A percentile compares a stretch with the other conserved stretches of the same genome.
Conservation (phyloP, 2,797 vertebrate genomes). For the Eulemur albifrons region DNA sequence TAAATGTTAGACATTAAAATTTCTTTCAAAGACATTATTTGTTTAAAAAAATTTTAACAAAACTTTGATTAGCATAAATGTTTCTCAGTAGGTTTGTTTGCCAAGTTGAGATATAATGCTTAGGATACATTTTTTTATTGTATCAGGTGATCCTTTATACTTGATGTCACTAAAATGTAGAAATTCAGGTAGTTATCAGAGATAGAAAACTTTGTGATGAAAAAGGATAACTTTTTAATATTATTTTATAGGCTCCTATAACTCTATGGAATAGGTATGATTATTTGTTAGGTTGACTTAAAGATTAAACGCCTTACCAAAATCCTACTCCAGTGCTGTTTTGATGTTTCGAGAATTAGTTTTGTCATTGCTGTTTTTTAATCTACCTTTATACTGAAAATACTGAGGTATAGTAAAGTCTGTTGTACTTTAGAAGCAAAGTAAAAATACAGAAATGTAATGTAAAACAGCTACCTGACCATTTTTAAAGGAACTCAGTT, state of each 20-base stretch:
- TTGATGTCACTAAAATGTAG: not conserved
- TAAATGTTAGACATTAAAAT: not conserved
- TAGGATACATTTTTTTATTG: not conserved
- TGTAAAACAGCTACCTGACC: not conserved
- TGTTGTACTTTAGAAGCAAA: not conserved
- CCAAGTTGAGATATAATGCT: not conserved
- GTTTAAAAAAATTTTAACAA: not conserved
- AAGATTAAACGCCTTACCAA: not conserved
- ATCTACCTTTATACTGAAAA: not conserved
- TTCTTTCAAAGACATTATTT: not conserved
- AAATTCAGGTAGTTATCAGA: not conserved
- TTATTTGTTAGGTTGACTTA: conserved; percentile 30
- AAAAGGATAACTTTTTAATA: not conserved
- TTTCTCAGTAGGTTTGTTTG: not conserved
- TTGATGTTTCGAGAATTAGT: not conserved
- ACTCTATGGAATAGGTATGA: not conserved
- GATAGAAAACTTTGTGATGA: not conserved
- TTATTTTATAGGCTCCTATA: not conserved
- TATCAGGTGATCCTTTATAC: not conserved
- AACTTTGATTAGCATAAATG: not conserved
- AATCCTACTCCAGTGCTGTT: not conserved
- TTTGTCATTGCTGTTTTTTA: not conserved
- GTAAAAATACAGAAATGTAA: not conserved
- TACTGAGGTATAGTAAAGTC: not conserved
- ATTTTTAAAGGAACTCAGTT: not conserved